Evolutionary conservation across 37 sponge, comb jelly and placozoan species (phyloP).

Genomic region (Mnemiopsis leidyi): DNA sequence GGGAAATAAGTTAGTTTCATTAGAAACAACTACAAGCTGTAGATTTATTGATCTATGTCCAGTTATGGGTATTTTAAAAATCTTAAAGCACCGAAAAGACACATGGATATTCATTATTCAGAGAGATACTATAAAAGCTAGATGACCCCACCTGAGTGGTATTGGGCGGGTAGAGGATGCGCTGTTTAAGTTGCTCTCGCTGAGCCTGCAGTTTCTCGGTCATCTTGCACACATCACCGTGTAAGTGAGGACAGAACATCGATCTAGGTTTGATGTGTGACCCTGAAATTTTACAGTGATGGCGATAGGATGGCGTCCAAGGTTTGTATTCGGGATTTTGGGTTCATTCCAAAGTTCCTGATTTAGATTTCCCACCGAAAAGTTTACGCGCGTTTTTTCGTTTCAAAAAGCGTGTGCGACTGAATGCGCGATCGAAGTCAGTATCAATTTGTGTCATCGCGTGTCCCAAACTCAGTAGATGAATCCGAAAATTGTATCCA

Average conservation of each 20-base stretch:
- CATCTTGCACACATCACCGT: conserved; percentile 44
- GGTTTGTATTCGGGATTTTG: background rate
- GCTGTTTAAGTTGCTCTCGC: background rate
- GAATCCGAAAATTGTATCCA: no score
- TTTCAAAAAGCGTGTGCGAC: background rate
- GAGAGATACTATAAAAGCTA: no score
- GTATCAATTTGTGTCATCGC: background rate
- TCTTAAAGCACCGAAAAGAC: background rate
- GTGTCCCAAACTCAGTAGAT: background rate
- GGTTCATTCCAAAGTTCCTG: background rate
- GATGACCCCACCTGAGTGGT: background rate
- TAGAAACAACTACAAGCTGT: no score
- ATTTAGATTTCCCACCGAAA: background rate
- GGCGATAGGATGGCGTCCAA: background rate
- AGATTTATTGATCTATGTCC: no score
- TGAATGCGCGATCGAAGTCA: background rate
- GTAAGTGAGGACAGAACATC: conserved; percentile 26
- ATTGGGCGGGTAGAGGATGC: conserved; percentile 13
- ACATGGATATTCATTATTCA: background rate
- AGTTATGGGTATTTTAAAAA: background rate
- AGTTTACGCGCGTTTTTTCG: background rate
- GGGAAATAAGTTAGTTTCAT: background rate
- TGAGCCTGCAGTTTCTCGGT: background rate
- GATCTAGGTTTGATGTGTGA: conserved; percentile 17
- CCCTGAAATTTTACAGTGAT: background rate